Base-by-base conservation (phyloP, 2,888 invertebrate genomes). In the Margaritifera margaritifera region DNA sequence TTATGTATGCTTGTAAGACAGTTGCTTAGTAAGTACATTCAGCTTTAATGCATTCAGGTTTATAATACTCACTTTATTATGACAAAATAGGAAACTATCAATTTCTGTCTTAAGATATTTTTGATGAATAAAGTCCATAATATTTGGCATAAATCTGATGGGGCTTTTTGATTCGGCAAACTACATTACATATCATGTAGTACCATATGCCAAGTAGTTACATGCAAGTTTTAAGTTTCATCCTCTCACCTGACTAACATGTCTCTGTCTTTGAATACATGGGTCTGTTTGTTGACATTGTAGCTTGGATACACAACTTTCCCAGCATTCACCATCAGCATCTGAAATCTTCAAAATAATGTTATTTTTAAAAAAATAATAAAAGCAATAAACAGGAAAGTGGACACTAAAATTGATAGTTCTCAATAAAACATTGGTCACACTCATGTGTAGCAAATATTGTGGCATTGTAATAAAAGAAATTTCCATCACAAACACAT, bases 281-380 rank as follows among this genome's bases (percentile, higher is more conserved):
- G 67, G 18, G 83, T 83, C 61, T 82, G 68, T 75, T 88, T 88
- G 42, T 81, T 84, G 18, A 90, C 84, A 6, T 78, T 86, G 73
- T 90, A 91, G 0, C 75, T 64, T 4, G 91, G 91, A 79, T 90
- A 91, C 24, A 84, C 83, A 74, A 90, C 81, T 70, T 87, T 85
- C 2, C 91, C 91, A 64, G 89, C 88, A 71, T 91, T 90, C 4
- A 88, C 88, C 82, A 90, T 84, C 51, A 91, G 81, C 80, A 91
- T 87, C 69, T 90, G 89, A 65, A 90, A 88, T 57, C 89, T 88
- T 71, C 54, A 77, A 66, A 58, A 65, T 27, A 59, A 62, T 25
- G 27, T 58, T 18, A 53, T 19, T 57, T 8, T 60, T 24, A 18
- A 67, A 27, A 56, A 20, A 3, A 42, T 0, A 42, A 42, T 42